Evolutionary conservation across 2,113 vertebrate species (phyloP).

Genomic region (Pedetes capensis): DNA sequence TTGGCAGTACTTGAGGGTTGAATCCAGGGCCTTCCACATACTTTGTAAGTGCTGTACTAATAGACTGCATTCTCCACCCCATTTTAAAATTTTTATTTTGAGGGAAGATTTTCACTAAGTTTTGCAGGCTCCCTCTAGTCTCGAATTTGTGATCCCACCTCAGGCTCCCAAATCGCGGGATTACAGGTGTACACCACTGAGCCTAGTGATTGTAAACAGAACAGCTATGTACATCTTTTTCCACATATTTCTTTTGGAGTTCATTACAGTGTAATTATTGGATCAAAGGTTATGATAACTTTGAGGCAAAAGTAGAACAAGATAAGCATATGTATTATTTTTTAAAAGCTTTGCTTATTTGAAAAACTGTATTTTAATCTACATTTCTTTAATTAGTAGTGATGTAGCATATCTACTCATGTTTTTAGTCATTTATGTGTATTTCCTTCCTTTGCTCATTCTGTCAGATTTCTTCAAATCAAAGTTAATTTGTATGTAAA

Average conservation of each 20-base stretch:
- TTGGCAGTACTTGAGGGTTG: no score
- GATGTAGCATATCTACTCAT: background rate
- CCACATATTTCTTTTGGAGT: conserved; percentile 11
- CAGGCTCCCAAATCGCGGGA: no score
- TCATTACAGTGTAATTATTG: background rate
- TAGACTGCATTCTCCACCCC: no score
- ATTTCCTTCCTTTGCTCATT: conserved; percentile 12
- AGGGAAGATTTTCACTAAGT: no score
- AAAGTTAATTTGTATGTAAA: background rate
- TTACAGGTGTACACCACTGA: no score
- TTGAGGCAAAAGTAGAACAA: conserved; percentile 10
- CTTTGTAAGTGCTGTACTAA: no score
- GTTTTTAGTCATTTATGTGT: background rate
- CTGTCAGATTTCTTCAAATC: background rate
- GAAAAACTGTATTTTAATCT: background rate
- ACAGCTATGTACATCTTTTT: background rate
- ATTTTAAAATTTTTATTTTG: no score
- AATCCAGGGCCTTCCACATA: no score
- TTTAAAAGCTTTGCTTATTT: background rate
- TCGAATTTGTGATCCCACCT: no score
- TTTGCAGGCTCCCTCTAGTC: no score
- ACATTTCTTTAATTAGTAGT: background rate
- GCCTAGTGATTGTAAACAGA: no score
- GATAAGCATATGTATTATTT: background rate
- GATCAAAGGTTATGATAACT: background rate